Percentiles rank a stretch among this genome's conserved stretches.
Evolutionary conservation across 2,888 invertebrate species (phyloP).

Genomic region (Tinea pellionella): DNA sequence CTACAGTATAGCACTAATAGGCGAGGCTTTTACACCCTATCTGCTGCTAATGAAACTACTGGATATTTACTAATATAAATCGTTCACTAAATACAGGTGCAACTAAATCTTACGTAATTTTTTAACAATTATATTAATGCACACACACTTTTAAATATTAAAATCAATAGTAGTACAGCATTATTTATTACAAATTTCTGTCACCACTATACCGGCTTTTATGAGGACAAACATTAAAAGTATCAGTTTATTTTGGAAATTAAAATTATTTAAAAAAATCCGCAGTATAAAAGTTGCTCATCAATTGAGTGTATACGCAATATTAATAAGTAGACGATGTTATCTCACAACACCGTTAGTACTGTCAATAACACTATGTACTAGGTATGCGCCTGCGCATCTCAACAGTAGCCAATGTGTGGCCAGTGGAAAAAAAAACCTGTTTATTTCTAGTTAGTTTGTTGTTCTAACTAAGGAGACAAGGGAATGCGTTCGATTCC

Average conservation of each 20-base stretch:
- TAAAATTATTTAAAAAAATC: background rate
- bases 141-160: too few species aligned
- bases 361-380: background rate
- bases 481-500: too few species aligned
- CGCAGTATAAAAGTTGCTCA: background rate
- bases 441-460: background rate
- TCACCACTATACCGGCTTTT: too few species aligned
- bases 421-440: background rate
- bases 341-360: constrained; percentile 10
- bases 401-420: background rate
- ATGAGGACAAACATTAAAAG: background rate
- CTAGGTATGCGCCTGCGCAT: background rate
- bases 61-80: background rate
- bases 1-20: background rate
- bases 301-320: background rate
- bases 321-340: constrained; percentile 7
- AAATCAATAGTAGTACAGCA: too few species aligned
- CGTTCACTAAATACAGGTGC: background rate
- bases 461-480: background rate
- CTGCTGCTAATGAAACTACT: background rate
- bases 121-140: too few species aligned
- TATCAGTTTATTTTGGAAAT: background rate
- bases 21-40: background rate
- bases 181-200: too few species aligned
- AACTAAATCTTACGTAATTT: background rate